These are phyloP conservation scores for Molorchus minor DNA, from an alignment of 2,888 invertebrate genomes.

Conservation along the genomic window DNA sequence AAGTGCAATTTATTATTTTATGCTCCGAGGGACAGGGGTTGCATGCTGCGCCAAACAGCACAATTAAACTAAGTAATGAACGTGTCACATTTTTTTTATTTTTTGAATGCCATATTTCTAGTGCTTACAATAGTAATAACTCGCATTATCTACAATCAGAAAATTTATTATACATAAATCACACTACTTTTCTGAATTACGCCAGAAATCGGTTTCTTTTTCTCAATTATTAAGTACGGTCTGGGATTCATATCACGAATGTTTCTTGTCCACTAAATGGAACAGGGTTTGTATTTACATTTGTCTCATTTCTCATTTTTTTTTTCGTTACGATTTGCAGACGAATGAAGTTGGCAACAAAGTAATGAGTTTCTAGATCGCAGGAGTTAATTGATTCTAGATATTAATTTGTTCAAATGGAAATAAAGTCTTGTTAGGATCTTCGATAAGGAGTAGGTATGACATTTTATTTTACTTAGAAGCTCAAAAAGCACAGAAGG, in stretches of 20 bases:
- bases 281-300: conserved; percentile 7
- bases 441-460: too few species aligned
- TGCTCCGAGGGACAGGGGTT: conserved; percentile 24
- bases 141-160: conserved; percentile 60
- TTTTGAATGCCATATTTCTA: conserved; percentile 56
- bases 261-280: conserved; percentile 23
- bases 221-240: conserved; percentile 45
- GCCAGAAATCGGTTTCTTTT: conserved; percentile 36
- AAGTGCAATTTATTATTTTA: conserved; percentile 28
- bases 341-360: too few species aligned
- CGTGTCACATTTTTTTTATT: conserved; percentile 58
- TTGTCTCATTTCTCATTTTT: not conserved
- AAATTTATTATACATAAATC: conserved; percentile 60
- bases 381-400: too few species aligned
- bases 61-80: conserved; percentile 54
- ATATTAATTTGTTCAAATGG: too few species aligned
- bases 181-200: conserved; percentile 57
- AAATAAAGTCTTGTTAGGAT: too few species aligned
- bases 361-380: too few species aligned
- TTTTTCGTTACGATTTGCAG: too few species aligned
- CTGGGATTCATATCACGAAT: conserved; percentile 32
- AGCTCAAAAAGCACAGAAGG: too few species aligned
- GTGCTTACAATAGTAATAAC: conserved; percentile 59
- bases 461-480: too few species aligned
- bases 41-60: conserved; percentile 22